phyloP scores from a whole-genome alignment of 2,797 vertebrate species.

The Chelmon rostratus region DNA sequence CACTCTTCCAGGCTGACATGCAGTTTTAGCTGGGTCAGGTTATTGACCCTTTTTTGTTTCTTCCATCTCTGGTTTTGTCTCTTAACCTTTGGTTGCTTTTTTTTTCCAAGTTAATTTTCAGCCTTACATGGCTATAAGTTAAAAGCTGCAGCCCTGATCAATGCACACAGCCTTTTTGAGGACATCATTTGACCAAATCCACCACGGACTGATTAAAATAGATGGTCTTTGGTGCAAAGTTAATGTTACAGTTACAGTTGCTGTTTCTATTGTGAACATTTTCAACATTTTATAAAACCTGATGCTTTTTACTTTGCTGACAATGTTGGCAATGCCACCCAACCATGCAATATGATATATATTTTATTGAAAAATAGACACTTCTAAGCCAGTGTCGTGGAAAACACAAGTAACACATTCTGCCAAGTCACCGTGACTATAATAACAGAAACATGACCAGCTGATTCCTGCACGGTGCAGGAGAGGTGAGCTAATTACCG shows the following conservation, averaged over 20 bases:
- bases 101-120: no score
- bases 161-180: no score
- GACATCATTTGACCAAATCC: not conserved
- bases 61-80: not conserved
- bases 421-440: not conserved
- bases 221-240: no score
- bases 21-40: rapidly evolving
- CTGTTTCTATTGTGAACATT: no score
- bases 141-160: no score
- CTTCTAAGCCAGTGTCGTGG: not conserved
- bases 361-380: not conserved
- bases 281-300: no score
- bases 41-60: not conserved
- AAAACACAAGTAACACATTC: not conserved
- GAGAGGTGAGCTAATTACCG: not conserved
- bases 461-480: not conserved
- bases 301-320: not conserved
- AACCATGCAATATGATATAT: no score
- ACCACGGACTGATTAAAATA: not conserved
- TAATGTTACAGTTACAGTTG: no score
- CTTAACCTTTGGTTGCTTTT: not conserved
- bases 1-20: not conserved
- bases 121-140: no score
- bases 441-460: not conserved
- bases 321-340: no score